Evolutionary conservation across 2,797 vertebrate genomes (phyloP), one percentile per base, ranked within the genome.

Genomic region (Gymnopithys bicolor): DNA sequence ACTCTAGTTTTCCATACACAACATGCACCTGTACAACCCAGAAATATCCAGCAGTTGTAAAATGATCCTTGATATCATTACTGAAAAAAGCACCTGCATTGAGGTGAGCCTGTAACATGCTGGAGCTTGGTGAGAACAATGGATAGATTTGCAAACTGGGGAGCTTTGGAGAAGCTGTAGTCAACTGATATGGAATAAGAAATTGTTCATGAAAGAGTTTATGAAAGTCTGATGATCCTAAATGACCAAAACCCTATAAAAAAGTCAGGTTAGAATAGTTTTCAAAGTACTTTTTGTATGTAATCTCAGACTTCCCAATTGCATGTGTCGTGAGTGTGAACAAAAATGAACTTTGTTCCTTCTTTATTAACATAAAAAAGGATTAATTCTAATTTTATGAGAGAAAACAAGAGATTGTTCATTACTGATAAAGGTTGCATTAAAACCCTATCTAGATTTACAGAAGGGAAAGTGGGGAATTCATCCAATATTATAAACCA

Each of bases 341-440:
- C 28, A 90, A 94, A 84, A 85, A 13, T 52, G 64, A 93, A 95
- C 37, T 89, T 92, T 90, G 71, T 53, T 95, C 51, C 56, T 67
- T 86, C n/a, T 63, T 66, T 35, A 64, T 91, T 94, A 88, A 64
- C 55, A 63, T 68, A 78, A 81, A 77, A 87, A 91, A 78, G 39
- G 48, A 92, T 95, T 81, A 75, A 84, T 81, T 84, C 69, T 93
- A 46, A 89, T 92, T 80, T 92, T 89, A 73, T 52, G 51, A 35
- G 39, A 66, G 58, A 76, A 86, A 76, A 86, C 45, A 87, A 88
- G 82, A 93, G 74, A 80, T 87, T 51, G 52, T n/a, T 94, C 53
- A 37, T 87, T 84, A 75, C 56, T 66, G 88, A 82, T 90, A 86
- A 93, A 82, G 30, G 22, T 15, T 87, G 22, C 63, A 66, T 86